Evolutionary conservation across 2,797 vertebrate species (phyloP).

Genomic region (Spinus olivaceus): DNA sequence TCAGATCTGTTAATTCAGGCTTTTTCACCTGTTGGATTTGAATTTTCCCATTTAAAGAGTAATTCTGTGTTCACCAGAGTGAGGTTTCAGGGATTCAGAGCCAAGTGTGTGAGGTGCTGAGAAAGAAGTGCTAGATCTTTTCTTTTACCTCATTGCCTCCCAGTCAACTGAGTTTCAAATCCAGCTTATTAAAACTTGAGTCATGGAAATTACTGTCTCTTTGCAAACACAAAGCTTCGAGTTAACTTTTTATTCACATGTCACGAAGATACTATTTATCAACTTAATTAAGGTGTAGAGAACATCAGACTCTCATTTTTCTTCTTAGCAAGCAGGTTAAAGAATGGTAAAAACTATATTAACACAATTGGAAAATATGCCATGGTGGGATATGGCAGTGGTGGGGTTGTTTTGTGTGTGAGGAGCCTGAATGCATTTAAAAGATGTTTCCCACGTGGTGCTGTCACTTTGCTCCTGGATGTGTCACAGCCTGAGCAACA

Average conservation of each 20-base stretch:
- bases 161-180: background rate
- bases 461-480: background rate
- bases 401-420: rapidly evolving
- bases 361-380: background rate
- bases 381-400: background rate
- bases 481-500: background rate
- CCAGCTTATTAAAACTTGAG: background rate
- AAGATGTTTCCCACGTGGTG: background rate
- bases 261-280: background rate
- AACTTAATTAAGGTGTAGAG: background rate
- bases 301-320: background rate
- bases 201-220: constrained; percentile 6
- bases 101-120: background rate
- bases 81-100: background rate
- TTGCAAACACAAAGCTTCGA: background rate
- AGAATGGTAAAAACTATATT: background rate
- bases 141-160: background rate
- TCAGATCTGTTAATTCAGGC: background rate
- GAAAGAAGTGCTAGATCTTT: background rate
- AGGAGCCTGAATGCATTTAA: background rate
- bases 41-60: background rate
- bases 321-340: background rate
- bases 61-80: background rate
- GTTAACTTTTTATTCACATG: background rate
- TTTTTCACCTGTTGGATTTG: background rate